Base-by-base conservation (phyloP, 2,888 invertebrate species). In the Cataglyphis altisquamis region DNA sequence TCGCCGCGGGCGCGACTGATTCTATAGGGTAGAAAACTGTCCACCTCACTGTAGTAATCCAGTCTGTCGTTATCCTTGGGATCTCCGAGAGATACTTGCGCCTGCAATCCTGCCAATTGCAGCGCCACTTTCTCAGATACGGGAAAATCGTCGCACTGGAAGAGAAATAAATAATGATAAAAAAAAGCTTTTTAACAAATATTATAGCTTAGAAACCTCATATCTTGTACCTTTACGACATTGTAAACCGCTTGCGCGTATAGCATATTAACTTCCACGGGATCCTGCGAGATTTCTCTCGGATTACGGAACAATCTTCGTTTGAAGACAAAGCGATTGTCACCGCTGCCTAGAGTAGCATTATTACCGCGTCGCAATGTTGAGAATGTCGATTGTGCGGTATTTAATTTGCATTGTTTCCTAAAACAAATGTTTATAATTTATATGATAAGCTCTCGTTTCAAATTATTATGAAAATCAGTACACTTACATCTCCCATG, bases 181-280 rank as follows among this genome's bases (percentile, higher is more conserved):
- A 41, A 25, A 52, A 39, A 39, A 18, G 12, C 6, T 62, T 77
- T 32, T 52, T 10, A 12, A 5, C 15, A 75, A 21, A 21, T 32
- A n/a, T 29, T 18, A 48, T 12, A 52, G 52, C 52, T n/a, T n/a
- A 52, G 6, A 72, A 60, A 18, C 6, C 6, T 60, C 18, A 36
- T 32, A 0, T 84, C 77, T 77, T 87, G 87, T 95, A 98, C 98
- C 96, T 98, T 98, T 3, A 99, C 99, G 68, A 99, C 98, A 93
- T 98, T 97, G 92, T 99, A 98, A 10, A 99, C 99, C 82, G 98
- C 99, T 95, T 99, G 99, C 39, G 99, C 98, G 95, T 98, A 99
- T 5, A 99, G 95, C 94, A 99, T 96, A 91, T 98, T 98, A 18
- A 99, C 98, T 95, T 99, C 99, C 0, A 99, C 98, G 0, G 99